Evolutionary conservation across 2,113 vertebrate genomes (phyloP).

Genomic region (Fulmarus glacialis): DNA sequence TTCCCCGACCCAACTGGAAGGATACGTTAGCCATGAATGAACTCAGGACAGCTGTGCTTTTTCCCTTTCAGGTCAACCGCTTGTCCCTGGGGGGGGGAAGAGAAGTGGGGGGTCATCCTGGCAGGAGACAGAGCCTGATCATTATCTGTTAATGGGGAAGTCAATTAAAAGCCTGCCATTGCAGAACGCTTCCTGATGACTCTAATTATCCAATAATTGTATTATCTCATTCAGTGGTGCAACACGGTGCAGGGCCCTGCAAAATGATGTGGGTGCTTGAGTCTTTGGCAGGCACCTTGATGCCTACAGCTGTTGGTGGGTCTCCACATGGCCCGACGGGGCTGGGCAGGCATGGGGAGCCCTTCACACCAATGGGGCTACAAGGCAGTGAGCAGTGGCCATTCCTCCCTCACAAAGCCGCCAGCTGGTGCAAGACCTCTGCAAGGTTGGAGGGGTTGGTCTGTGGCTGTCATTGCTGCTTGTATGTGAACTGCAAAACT

Average conservation of each 20-base stretch:
- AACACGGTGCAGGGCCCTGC: not conserved
- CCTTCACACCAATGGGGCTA: not conserved
- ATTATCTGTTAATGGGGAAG: conserved; percentile 64
- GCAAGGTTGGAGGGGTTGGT: not conserved
- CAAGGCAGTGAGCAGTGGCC: not conserved
- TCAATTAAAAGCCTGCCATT: conserved; percentile 67
- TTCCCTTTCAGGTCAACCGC: not conserved
- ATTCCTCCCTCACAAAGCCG: not conserved
- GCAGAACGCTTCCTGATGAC: conserved; percentile 63
- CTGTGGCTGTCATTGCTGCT: not conserved
- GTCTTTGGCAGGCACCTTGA: not conserved
- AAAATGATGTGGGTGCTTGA: not conserved
- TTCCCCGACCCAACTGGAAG: not conserved
- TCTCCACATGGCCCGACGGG: rapidly evolving
- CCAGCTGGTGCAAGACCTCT: not conserved
- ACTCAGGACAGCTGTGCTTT: conserved; percentile 3
- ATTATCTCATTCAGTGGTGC: conserved; percentile 47
- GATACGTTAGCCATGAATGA: not conserved
- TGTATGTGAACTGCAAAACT: not conserved
- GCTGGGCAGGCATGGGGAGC: not conserved
- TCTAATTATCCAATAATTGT: conserved; percentile 67
- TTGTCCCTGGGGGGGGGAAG: not conserved
- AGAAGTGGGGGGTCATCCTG: not conserved
- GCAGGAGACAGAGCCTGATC: conserved; percentile 36
- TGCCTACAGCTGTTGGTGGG: not conserved